phyloP scores from a whole-genome alignment of 2,113 vertebrate species.

The Pipra filicauda region DNA sequence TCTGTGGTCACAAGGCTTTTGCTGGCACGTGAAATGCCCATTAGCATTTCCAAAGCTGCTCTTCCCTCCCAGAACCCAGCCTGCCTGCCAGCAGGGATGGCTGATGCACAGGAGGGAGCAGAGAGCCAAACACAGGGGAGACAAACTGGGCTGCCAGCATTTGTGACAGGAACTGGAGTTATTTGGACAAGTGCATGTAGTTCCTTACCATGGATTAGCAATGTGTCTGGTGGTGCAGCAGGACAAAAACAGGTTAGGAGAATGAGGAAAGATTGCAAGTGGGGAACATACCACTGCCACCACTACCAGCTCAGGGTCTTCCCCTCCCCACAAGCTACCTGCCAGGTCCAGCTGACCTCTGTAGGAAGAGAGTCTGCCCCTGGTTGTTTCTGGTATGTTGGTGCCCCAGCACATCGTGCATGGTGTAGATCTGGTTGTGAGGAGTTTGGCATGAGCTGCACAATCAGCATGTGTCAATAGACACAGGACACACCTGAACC shows the following conservation, averaged over 20 bases:
- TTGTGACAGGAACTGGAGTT: neutral
- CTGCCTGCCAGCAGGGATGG: neutral
- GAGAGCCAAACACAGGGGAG: neutral
- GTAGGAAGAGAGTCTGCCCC: neutral
- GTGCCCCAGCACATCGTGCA: neutral
- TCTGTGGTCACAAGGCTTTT: neutral
- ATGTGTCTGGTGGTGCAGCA: neutral
- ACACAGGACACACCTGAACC: neutral
- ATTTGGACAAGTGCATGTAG: neutral
- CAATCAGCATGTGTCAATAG: neutral
- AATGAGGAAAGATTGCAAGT: neutral
- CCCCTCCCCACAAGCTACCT: accelerated
- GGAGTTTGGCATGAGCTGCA: neutral
- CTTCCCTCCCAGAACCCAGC: neutral
- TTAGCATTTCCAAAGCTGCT: neutral
- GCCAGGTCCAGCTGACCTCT: neutral
- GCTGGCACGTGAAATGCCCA: neutral
- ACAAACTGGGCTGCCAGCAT: neutral
- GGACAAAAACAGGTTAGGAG: neutral
- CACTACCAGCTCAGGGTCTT: accelerated
- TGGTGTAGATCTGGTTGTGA: neutral
- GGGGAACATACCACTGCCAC: neutral
- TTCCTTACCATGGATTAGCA: neutral
- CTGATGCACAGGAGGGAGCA: neutral
- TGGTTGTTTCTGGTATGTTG: neutral